phyloP scores from a whole-genome alignment of 2,113 vertebrate species.

The Albula goreensis region DNA sequence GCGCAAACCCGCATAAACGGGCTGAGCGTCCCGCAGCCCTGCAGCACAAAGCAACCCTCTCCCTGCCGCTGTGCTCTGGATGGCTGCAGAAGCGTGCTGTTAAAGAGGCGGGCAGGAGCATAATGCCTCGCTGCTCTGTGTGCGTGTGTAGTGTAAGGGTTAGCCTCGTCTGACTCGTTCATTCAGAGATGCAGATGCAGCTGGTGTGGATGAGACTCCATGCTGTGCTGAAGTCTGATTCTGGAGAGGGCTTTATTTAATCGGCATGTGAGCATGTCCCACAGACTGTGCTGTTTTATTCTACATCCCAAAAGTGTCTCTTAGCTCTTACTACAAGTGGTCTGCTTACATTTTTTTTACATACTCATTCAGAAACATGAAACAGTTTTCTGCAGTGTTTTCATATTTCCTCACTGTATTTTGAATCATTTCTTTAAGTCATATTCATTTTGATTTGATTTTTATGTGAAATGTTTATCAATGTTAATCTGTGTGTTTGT shows the following conservation, averaged over 20 bases:
- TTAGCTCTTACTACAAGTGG: neutral
- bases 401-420: neutral
- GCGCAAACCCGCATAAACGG: too few relatives aligned
- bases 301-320: neutral
- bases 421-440: neutral
- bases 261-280: neutral
- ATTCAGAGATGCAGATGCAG: neutral
- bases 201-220: neutral
- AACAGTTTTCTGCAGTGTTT: neutral
- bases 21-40: too few relatives aligned
- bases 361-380: neutral
- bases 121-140: too few relatives aligned
- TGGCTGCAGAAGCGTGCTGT: too few relatives aligned
- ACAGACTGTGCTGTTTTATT: neutral
- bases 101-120: too few relatives aligned
- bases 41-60: too few relatives aligned
- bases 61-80: too few relatives aligned
- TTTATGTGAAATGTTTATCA: too few relatives aligned
- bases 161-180: neutral
- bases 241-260: neutral
- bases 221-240: neutral
- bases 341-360: neutral
- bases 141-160: too few relatives aligned
- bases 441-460: too few relatives aligned
- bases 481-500: constrained; percentile 1